phyloP scores from a whole-genome alignment of 2,888 invertebrate species.

The Sphecodes monilicornis region DNA sequence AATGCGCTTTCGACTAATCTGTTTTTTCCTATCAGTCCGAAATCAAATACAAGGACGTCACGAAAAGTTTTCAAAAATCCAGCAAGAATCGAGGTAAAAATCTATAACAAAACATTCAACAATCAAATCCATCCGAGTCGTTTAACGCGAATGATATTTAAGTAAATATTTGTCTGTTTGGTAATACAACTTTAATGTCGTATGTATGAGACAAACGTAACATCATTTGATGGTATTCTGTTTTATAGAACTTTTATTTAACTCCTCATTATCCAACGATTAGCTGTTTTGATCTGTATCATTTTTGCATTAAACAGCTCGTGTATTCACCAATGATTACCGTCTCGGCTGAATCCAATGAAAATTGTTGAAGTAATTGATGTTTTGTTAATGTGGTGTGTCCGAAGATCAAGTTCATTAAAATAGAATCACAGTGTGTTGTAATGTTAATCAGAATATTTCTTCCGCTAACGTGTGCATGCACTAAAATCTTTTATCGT shows the following conservation, averaged over 20 bases:
- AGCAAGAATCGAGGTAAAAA: neutral
- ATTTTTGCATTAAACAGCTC: no score
- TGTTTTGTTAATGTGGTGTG: neutral
- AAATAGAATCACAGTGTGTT: slow-evolving; percentile 52
- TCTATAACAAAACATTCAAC: neutral
- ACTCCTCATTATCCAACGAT: neutral
- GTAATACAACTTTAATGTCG: neutral
- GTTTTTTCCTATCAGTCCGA: neutral
- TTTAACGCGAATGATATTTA: neutral
- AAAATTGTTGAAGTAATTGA: slow-evolving; percentile 1
- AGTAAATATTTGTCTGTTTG: neutral
- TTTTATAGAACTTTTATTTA: neutral
- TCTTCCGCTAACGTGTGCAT: neutral
- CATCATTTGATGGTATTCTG: neutral
- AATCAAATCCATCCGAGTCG: neutral
- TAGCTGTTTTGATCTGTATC: no score
- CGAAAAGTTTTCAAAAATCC: neutral
- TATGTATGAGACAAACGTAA: no score
- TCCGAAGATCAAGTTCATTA: slow-evolving; percentile 23
- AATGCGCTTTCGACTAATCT: neutral
- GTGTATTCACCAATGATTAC: neutral
- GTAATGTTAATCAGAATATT: slow-evolving; percentile 21
- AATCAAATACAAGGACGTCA: neutral
- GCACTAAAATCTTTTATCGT: neutral
- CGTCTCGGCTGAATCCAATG: neutral